Evolutionary conservation across 2,797 vertebrate species (phyloP), one percentile per base, ranked within the genome.

Genomic region (Taeniopygia guttata): DNA sequence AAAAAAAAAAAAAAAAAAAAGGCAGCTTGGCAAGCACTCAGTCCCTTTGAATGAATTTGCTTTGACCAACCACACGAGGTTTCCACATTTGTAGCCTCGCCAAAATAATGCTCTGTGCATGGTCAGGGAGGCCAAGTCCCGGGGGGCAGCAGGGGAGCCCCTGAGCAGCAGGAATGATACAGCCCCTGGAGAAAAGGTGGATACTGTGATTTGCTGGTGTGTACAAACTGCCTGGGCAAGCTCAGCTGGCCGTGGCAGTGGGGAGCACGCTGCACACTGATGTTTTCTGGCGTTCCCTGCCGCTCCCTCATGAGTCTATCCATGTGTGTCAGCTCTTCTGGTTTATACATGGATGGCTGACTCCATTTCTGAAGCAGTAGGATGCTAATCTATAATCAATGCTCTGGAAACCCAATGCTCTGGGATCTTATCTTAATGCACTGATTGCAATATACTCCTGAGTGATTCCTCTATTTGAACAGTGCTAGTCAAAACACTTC

Each of bases 321-420:
- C 1, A 0, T 14, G 29, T 5, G 38, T 5, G 1, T 25, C 7
- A 5, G 49, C n/a, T 85, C 56, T 51, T 30, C 19, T 21, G 46
- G 9, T 13, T 69, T 18, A 11, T 8, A 32, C 23, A 29, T 25
- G 51, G 32, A 38, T 49, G 36, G 25, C 3, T 4, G 63, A 29
- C 40, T 72, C 43, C 0, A 0, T 63, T 84, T 60, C 77, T 58
- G 69, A 34, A 72, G 75, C 66, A 63, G 27, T 25, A 54, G 62
- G 89, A 76, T 92, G 90, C 74, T 92, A 62, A 94, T 95, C 92
- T 84, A 79, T 84, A 88, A 92, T 68, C 88, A 88, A 81, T 94
- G 86, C 79, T 91, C 56, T 9, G 4, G 82, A 85, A 96, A 93
- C 20, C 73, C 56, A 63, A 2, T 42, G 79, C 79, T 88, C 68